These are phyloP conservation scores for Corythaixoides concolor DNA, from an alignment of 2,113 vertebrate genomes.

Conservation along the genomic window DNA sequence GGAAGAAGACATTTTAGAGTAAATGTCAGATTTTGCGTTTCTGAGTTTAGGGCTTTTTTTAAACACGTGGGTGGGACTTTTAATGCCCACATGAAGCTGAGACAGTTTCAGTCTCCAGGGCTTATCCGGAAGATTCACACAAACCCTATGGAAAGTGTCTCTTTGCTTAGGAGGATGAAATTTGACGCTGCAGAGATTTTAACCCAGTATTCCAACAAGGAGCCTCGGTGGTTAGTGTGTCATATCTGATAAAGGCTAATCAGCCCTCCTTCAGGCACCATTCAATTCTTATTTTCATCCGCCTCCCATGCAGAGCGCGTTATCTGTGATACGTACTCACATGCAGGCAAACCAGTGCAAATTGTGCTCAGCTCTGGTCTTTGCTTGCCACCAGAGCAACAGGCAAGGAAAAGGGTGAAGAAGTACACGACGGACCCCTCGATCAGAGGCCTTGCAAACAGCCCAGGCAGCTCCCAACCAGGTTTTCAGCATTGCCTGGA, in stretches of 20 bases:
- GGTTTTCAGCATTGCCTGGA: background rate
- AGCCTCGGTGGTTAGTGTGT: slow-evolving; percentile 19
- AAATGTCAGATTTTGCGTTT: slow-evolving; percentile 53
- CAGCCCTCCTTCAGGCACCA: slow-evolving; percentile 41
- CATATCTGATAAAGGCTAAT: slow-evolving; percentile 50
- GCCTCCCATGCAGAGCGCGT: background rate
- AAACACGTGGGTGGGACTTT: slow-evolving; percentile 19
- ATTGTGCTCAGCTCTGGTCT: background rate
- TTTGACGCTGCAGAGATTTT: slow-evolving; percentile 23
- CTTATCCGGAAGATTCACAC: slow-evolving; percentile 32
- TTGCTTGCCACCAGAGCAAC: background rate
- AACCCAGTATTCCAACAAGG: background rate
- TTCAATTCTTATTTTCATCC: slow-evolving; percentile 39
- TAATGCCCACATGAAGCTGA: slow-evolving; percentile 27
- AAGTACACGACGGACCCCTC: accelerated
- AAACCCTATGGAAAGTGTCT: slow-evolving; percentile 55
- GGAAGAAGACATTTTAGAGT: slow-evolving; percentile 51
- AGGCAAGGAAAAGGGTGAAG: background rate
- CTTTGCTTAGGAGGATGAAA: slow-evolving; percentile 19
- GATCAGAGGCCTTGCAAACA: background rate
- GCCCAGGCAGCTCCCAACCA: background rate
- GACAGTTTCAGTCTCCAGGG: slow-evolving; percentile 10
- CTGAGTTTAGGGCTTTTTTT: slow-evolving; percentile 51
- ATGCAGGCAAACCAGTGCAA: background rate
- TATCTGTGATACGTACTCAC: accelerated